phyloP scores from a whole-genome alignment of 2,888 invertebrate genomes.

The Rhagonycha fulva region DNA sequence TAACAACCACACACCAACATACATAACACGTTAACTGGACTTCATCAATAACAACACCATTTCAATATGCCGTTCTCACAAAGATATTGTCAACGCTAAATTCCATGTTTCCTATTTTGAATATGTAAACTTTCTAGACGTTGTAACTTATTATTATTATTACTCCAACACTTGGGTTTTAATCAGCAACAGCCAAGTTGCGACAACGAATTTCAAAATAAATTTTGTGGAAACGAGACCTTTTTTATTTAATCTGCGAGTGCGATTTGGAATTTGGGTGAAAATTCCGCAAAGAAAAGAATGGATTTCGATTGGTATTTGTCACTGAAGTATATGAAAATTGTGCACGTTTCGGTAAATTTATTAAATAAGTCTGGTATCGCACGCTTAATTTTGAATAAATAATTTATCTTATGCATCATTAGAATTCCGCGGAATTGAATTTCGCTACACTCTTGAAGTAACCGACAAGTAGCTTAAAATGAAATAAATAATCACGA shows the following conservation, averaged over 20 bases:
- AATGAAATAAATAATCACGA: constrained; percentile 50
- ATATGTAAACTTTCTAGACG: constrained; percentile 9
- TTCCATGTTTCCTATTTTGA: constrained; percentile 7
- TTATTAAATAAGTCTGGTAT: constrained; percentile 5
- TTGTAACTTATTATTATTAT: not conserved
- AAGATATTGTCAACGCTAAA: constrained; percentile 37
- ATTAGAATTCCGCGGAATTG: constrained; percentile 27
- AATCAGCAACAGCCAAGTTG: not conserved
- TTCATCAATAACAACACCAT: constrained; percentile 35
- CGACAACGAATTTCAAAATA: not conserved
- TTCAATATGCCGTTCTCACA: constrained; percentile 45
- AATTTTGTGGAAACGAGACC: not conserved
- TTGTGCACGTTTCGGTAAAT: not conserved
- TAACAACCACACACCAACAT: constrained; percentile 31
- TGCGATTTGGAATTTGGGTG: not conserved
- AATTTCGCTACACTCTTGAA: constrained; percentile 26
- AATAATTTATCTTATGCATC: constrained; percentile 30
- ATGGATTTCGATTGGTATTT: not conserved
- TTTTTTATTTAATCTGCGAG: not conserved
- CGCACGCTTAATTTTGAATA: constrained; percentile 30
- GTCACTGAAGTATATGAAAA: not conserved
- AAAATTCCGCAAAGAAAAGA: not conserved
- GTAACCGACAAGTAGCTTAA: constrained; percentile 43
- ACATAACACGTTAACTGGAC: constrained; percentile 28
- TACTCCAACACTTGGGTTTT: not conserved